phyloP scores from a whole-genome alignment of 2,888 invertebrate genomes.

The Leucoptera coffeella region DNA sequence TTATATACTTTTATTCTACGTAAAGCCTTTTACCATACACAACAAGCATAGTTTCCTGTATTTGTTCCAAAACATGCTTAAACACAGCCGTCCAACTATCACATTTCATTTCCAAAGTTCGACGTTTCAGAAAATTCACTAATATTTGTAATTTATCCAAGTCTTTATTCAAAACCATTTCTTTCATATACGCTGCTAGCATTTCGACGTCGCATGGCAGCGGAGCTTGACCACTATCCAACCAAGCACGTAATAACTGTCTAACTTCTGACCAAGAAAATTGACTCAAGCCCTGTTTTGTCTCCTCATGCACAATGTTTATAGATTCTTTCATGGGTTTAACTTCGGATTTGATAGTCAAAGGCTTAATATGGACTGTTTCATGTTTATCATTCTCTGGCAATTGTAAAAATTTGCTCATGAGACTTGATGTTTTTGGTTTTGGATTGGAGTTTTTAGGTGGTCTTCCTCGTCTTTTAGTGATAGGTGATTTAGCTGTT shows the following conservation, averaged over 20 bases:
- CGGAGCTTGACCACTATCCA: slow-evolving; percentile 53
- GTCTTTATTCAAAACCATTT: slow-evolving; percentile 30
- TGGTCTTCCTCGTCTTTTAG: slow-evolving; percentile 27
- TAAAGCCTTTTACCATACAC: slow-evolving; percentile 50
- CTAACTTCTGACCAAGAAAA: slow-evolving; percentile 37
- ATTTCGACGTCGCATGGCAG: slow-evolving; percentile 58
- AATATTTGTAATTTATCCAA: slow-evolving; percentile 35
- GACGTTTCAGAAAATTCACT: slow-evolving; percentile 41
- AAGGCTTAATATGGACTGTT: slow-evolving; percentile 7
- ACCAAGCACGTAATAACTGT: slow-evolving; percentile 59
- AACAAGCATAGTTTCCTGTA: slow-evolving; percentile 63
- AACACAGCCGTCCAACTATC: slow-evolving; percentile 61
- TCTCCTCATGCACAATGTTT: slow-evolving; percentile 6
- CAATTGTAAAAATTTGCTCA: slow-evolving; percentile 25
- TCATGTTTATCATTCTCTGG: slow-evolving; percentile 8
- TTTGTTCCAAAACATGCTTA: slow-evolving; percentile 51
- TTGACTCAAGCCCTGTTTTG: slow-evolving; percentile 17
- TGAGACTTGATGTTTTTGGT: slow-evolving; percentile 15
- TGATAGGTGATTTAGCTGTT: slow-evolving; percentile 13
- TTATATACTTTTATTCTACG: no score
- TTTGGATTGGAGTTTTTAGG: slow-evolving; percentile 15
- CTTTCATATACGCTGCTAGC: slow-evolving; percentile 48
- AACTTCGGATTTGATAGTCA: slow-evolving; percentile 2
- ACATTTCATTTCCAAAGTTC: slow-evolving; percentile 17
- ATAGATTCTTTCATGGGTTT: slow-evolving; percentile 7